phyloP scores from a whole-genome alignment of 2,888 invertebrate species.

The Aphidoletes aphidimyza region DNA sequence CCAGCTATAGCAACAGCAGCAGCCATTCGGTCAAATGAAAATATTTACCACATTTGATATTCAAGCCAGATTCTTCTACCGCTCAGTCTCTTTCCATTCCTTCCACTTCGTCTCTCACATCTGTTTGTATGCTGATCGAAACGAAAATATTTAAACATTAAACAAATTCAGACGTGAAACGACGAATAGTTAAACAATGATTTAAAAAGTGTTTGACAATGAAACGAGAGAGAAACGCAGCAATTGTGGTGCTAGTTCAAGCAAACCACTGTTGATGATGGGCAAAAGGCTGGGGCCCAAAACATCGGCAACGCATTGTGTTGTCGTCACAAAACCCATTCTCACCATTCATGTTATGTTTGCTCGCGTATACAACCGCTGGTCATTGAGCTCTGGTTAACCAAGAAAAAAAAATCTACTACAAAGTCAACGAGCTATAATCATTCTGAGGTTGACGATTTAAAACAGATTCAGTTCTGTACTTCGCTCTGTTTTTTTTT shows the following conservation, averaged over 20 bases:
- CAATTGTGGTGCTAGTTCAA: not conserved
- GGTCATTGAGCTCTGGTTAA: conserved; percentile 30
- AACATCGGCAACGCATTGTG: not conserved
- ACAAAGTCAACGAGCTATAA: not conserved
- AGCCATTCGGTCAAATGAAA: conserved; percentile 13
- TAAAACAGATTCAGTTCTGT: not conserved
- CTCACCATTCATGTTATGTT: conserved; percentile 14
- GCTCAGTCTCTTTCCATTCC: too few species aligned
- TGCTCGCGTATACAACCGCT: not conserved
- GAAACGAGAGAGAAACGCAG: not conserved
- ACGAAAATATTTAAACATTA: not conserved
- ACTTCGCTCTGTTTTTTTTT: not conserved
- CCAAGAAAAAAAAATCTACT: not conserved
- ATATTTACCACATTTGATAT: too few species aligned
- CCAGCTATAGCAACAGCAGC: not conserved
- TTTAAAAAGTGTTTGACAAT: not conserved
- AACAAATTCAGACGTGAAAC: not conserved
- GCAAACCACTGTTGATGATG: not conserved
- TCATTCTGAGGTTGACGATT: conserved; percentile 8
- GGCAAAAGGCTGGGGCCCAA: not conserved
- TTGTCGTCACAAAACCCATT: conserved; percentile 35
- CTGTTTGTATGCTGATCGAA: too few species aligned
- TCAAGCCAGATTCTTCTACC: too few species aligned
- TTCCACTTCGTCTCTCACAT: too few species aligned
- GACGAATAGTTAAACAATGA: not conserved